These are phyloP conservation scores for Chironomus tentans DNA, from an alignment of 2,888 invertebrate genomes.

Conservation along the genomic window DNA sequence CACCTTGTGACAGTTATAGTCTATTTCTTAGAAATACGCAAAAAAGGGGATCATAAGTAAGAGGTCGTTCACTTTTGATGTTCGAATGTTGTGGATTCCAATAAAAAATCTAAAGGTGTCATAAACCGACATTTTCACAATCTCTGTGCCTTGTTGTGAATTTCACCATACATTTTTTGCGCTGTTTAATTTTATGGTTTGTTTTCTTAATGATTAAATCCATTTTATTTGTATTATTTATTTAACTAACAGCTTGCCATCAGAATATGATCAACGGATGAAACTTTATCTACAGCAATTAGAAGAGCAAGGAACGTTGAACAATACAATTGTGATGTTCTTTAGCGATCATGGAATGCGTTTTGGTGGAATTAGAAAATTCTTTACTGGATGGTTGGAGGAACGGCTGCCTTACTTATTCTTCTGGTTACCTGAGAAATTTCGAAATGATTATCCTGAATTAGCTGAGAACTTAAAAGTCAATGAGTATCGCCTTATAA, in stretches of 20 bases:
- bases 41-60: no score
- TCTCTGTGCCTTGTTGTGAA: no score
- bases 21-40: no score
- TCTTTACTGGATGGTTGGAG: constrained; percentile 63
- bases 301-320: constrained; percentile 48
- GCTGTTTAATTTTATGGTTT: no score
- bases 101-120: no score
- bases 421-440: constrained; percentile 55
- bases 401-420: constrained; percentile 67
- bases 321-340: constrained; percentile 59
- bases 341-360: constrained; percentile 73
- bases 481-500: constrained; percentile 58
- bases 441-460: constrained; percentile 47
- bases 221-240: neutral
- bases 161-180: no score
- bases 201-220: no score
- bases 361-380: constrained; percentile 56
- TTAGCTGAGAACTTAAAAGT: constrained; percentile 48
- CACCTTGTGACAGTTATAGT: no score
- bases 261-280: constrained; percentile 56
- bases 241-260: constrained; percentile 48
- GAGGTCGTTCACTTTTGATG: no score
- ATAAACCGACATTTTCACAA: no score
- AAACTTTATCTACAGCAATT: constrained; percentile 51
- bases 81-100: no score